Evolutionary conservation across 2,113 vertebrate genomes (phyloP).

Genomic region (Dicerorhinus sumatrensis): DNA sequence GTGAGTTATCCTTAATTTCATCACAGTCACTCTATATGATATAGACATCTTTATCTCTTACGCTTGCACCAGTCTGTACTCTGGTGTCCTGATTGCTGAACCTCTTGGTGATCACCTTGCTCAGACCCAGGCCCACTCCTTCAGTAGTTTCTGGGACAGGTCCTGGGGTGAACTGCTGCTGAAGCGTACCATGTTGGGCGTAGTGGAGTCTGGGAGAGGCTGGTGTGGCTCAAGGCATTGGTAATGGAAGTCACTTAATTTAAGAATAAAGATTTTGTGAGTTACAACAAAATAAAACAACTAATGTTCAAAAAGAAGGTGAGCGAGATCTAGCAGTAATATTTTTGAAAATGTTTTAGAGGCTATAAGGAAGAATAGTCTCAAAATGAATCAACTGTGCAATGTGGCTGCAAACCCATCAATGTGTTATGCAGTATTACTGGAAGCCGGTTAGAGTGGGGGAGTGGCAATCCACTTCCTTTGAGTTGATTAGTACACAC

Average conservation of each 20-base stretch:
- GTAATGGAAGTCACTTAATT: neutral
- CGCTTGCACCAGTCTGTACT: neutral
- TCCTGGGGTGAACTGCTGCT: neutral
- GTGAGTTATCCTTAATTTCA: neutral
- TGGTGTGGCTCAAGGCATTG: rapidly evolving
- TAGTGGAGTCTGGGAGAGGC: neutral
- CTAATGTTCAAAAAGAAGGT: neutral
- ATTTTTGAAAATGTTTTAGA: neutral
- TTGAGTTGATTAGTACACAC: no score
- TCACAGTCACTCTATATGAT: neutral
- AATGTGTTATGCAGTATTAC: rapidly evolving
- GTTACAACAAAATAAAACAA: neutral
- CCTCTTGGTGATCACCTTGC: neutral
- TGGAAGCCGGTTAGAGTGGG: neutral
- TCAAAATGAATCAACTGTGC: neutral
- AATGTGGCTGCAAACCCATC: neutral
- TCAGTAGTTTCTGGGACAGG: neutral
- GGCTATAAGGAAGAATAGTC: neutral
- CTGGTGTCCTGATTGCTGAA: neutral
- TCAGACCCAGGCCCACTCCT: neutral
- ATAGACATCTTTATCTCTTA: neutral
- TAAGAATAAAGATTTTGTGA: neutral
- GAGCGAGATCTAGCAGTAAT: neutral
- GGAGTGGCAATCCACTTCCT: neutral
- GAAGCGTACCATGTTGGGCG: rapidly evolving